phyloP scores from a whole-genome alignment of 2,113 vertebrate species.

The Antechinus stuartii region DNA sequence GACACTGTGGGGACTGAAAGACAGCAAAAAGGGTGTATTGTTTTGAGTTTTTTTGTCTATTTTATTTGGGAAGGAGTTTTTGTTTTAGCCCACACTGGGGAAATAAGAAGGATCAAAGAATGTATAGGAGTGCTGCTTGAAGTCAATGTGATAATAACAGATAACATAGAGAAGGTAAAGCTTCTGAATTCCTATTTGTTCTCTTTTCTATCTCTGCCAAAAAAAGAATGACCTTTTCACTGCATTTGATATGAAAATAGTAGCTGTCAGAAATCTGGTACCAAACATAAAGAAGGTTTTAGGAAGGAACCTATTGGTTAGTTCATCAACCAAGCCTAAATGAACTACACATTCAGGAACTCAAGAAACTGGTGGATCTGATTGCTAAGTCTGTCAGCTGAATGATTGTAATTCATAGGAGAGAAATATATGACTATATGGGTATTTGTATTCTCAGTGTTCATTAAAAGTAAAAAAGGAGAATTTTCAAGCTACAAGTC shows the following conservation, averaged over 20 bases:
- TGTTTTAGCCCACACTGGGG: not conserved
- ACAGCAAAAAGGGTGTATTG: not conserved
- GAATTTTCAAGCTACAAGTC: not conserved
- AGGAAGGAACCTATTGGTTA: not conserved
- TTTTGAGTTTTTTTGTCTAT: not conserved
- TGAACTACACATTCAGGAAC: not conserved
- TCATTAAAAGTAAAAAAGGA: not conserved
- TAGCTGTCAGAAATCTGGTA: not conserved
- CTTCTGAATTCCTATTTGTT: not conserved
- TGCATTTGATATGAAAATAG: not conserved
- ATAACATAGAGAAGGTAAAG: not conserved
- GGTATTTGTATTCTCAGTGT: not conserved
- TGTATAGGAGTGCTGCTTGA: not conserved
- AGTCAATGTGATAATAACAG: not conserved
- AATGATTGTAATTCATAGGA: not conserved
- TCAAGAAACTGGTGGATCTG: not conserved
- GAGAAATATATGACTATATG: not conserved
- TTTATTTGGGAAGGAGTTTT: not conserved
- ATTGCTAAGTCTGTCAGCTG: not conserved
- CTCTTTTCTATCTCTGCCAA: not conserved
- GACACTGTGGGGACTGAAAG: not conserved
- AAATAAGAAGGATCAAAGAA: not conserved
- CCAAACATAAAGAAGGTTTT: not conserved
- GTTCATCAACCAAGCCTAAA: not conserved
- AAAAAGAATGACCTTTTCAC: not conserved